Conservation (phyloP, 2,797 vertebrate genomes). For the Scolopax bukidnonensis region DNA sequence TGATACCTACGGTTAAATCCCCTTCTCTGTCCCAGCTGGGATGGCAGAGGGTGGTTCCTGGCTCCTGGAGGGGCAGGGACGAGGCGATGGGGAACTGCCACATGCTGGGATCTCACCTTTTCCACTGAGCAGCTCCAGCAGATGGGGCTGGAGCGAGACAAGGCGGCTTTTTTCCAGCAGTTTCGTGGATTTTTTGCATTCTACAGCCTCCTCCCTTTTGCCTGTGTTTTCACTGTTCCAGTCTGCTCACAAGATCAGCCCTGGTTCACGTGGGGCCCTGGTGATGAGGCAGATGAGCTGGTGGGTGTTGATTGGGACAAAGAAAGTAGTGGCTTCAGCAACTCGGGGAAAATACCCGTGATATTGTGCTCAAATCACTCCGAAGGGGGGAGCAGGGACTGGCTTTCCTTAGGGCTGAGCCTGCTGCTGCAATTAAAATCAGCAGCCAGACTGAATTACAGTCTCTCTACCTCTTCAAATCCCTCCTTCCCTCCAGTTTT, state of each 20-base stretch:
- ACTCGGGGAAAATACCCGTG: neutral
- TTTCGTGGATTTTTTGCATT: neutral
- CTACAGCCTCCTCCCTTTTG: neutral
- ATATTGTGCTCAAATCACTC: neutral
- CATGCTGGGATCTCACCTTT: neutral
- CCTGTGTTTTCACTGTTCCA: neutral
- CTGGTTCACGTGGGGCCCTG: neutral
- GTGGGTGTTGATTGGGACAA: constrained; percentile 4
- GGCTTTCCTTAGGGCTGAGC: neutral
- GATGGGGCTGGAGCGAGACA: neutral
- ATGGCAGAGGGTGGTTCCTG: neutral
- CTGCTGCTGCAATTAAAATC: neutral
- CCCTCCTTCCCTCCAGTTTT: neutral
- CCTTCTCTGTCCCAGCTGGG: neutral
- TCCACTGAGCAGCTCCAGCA: neutral
- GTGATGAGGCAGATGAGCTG: neutral
- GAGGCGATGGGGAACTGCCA: neutral
- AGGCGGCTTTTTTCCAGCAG: neutral
- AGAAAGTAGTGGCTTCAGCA: constrained; percentile 4
- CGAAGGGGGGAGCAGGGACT: neutral
- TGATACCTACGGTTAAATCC: neutral
- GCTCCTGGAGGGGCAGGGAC: neutral
- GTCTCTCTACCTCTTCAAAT: neutral
- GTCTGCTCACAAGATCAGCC: neutral
- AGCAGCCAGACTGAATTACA: neutral